These are phyloP conservation scores for Drosophila bifasciata DNA, from an alignment of 1,140 invertebrate species.

Conservation along the genomic window DNA sequence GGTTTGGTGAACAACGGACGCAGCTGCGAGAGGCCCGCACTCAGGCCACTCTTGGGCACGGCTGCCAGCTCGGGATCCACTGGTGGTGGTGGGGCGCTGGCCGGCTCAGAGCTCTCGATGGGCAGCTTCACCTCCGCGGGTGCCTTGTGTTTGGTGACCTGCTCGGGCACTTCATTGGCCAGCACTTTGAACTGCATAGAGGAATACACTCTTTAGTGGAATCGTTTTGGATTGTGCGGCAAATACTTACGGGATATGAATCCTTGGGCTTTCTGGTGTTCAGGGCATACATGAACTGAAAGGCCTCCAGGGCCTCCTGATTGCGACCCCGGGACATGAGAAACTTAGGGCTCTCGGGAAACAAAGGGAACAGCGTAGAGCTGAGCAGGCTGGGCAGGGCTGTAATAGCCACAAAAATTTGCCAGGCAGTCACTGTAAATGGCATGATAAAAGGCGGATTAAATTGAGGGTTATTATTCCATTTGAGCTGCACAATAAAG, in stretches of 20 bases:
- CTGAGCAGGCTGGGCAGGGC: slow-evolving; percentile 88
- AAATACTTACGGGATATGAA: slow-evolving; percentile 87
- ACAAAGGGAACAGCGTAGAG: slow-evolving; percentile 86
- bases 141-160: slow-evolving; percentile 12
- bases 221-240: neutral
- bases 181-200: slow-evolving; percentile 55
- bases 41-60: slow-evolving; percentile 26
- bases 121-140: slow-evolving; percentile 5
- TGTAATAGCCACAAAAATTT: slow-evolving; percentile 89
- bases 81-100: neutral
- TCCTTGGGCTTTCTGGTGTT: slow-evolving; percentile 87
- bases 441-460: neutral
- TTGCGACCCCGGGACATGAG: slow-evolving; percentile 90
- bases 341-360: slow-evolving; percentile 93
- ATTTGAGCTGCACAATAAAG: neutral
- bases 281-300: slow-evolving; percentile 67
- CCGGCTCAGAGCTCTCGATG: neutral
- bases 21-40: slow-evolving; percentile 53
- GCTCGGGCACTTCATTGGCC: slow-evolving; percentile 57
- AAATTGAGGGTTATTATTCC: neutral
- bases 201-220: neutral
- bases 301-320: slow-evolving; percentile 86
- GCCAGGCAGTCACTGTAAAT: slow-evolving; percentile 89
- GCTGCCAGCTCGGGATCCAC: slow-evolving; percentile 25
- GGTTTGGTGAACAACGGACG: slow-evolving; percentile 69